A percentile compares a stretch with the other conserved stretches of the same genome.
Evolutionary conservation across 2,797 vertebrate genomes (phyloP).

Genomic region (Phoebastria nigripes): DNA sequence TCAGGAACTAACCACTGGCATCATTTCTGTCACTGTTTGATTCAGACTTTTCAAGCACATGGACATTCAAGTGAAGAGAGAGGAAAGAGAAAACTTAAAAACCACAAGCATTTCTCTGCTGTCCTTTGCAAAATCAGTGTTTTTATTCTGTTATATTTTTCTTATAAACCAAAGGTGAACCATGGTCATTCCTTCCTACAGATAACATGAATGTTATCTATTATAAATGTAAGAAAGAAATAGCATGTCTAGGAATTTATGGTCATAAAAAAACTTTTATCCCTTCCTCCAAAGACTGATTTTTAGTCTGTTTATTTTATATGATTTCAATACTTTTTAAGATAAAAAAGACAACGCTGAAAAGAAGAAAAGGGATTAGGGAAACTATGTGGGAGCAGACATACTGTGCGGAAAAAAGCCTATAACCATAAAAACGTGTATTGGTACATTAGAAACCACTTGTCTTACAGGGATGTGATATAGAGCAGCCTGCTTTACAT

Average conservation of each 20-base stretch:
- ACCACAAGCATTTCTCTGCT: background rate
- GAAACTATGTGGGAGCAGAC: background rate
- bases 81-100: background rate
- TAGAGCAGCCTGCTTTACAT: background rate
- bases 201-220: background rate
- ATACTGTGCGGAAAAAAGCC: background rate
- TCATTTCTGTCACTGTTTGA: background rate
- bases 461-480: background rate
- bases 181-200: background rate
- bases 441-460: accelerated
- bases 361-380: too few relatives aligned
- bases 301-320: background rate
- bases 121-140: background rate
- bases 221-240: background rate
- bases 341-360: background rate
- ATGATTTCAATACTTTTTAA: background rate
- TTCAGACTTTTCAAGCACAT: background rate
- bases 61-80: background rate
- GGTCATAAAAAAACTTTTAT: background rate
- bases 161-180: background rate
- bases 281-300: background rate
- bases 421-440: accelerated
- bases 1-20: background rate
- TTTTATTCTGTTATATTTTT: background rate
- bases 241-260: background rate